Evolutionary conservation across 2,888 invertebrate genomes (phyloP).

Genomic region (Eupithecia exiguata): DNA sequence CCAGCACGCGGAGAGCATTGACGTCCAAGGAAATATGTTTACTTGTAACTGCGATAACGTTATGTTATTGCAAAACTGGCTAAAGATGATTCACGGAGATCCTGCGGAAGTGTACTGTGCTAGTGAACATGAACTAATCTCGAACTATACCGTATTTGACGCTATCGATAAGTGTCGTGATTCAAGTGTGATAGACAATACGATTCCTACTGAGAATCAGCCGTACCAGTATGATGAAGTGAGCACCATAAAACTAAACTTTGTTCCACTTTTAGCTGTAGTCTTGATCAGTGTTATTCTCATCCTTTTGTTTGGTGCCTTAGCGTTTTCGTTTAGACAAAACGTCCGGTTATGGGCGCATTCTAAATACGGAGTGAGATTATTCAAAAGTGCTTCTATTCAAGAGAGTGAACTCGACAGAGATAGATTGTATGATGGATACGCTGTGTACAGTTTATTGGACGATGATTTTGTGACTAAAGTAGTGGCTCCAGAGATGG

Average conservation of each 20-base stretch:
- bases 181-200: conserved; percentile 81
- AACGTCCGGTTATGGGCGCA: conserved; percentile 92
- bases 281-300: conserved; percentile 88
- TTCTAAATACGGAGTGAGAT: conserved; percentile 90
- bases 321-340: conserved; percentile 90
- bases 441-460: conserved; percentile 92
- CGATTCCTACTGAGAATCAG: conserved; percentile 82
- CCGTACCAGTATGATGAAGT: conserved; percentile 86
- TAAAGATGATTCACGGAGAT: conserved; percentile 85
- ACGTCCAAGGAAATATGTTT: conserved; percentile 90
- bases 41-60: conserved; percentile 90
- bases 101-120: conserved; percentile 87
- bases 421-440: conserved; percentile 92
- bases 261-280: conserved; percentile 89
- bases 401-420: conserved; percentile 84
- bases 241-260: conserved; percentile 86
- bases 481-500: conserved; percentile 89
- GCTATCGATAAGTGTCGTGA: conserved; percentile 79
- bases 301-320: conserved; percentile 87
- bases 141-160: conserved; percentile 78
- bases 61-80: conserved; percentile 86
- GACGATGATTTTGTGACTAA: conserved; percentile 89
- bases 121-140: conserved; percentile 75
- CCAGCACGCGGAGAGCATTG: conserved; percentile 85
- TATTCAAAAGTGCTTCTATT: conserved; percentile 86